Evolutionary conservation across 2,888 invertebrate species (phyloP), one percentile per base, ranked within the genome.

Genomic region (Cartodere bifasciata): DNA sequence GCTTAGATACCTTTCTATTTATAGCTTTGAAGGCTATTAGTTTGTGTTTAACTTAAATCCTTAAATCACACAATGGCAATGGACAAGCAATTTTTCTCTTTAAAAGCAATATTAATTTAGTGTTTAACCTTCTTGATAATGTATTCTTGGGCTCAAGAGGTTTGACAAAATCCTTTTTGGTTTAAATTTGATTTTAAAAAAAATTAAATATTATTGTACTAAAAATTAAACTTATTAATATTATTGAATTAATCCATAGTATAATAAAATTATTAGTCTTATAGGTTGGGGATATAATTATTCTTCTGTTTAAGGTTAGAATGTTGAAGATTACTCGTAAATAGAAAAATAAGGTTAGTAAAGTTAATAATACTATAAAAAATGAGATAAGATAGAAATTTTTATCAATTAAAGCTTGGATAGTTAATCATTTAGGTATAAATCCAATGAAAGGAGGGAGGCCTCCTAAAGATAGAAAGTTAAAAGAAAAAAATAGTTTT

Each of bases 1-100:
- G 64, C 66, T 68, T 71, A 69, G 66, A 66, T 59, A n/a, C 53
- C 34, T 55, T 57, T 63, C 64, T 70, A 67, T 67, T 62, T 52
- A 63, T 56, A 70, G 64, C 67, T 72, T 70, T 71, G 68, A 72
- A 70, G 66, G 68, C 58, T 70, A 64, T 61, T 63, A 69, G 69
- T 70, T 70, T 70, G 35, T 33, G 20, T 40, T 67, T 68, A 67
- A 68, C 66, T 67, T 68, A 68, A 68, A 69, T 62, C 60, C 64
- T 67, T 67, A 60, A 35, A 35, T 33, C 28, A 34, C n/a, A n/a
- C n/a, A n/a, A n/a, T n/a, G n/a, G n/a, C n/a, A n/a, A n/a, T n/a
- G n/a, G n/a, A n/a, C n/a, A n/a, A n/a, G n/a, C n/a, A n/a, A n/a
- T n/a, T n/a, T n/a, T n/a, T n/a, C n/a, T n/a, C n/a, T n/a, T n/a